Percentiles rank a stretch among this genome's conserved stretches.
Evolutionary conservation across 2,888 invertebrate genomes (phyloP).

Genomic region (Unio delphinus): DNA sequence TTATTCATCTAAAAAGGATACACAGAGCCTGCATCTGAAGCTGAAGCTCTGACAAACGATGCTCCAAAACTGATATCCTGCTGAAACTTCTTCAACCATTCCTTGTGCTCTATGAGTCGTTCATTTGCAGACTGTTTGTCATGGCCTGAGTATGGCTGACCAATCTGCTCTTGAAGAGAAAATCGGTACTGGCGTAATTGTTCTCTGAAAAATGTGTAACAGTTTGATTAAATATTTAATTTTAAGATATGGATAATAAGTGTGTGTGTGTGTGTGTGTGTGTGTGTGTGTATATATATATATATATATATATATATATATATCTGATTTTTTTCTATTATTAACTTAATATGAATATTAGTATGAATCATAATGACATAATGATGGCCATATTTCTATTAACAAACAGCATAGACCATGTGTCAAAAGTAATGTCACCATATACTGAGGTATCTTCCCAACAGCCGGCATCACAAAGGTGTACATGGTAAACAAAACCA

Average conservation of each 20-base stretch:
- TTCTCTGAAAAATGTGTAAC: conserved; percentile 41
- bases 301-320: background rate
- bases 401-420: too few relatives aligned
- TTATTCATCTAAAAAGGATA: conserved; percentile 51
- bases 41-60: conserved; percentile 32
- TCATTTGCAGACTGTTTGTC: conserved; percentile 47
- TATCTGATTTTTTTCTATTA: background rate
- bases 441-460: too few relatives aligned
- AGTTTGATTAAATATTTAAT: too few relatives aligned
- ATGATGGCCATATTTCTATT: too few relatives aligned
- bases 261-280: too few relatives aligned
- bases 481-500: too few relatives aligned
- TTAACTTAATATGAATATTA: too few relatives aligned
- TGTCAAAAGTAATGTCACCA: too few relatives aligned
- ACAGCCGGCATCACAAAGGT: too few relatives aligned
- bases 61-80: conserved; percentile 47
- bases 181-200: conserved; percentile 50
- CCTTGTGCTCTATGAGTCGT: conserved; percentile 57
- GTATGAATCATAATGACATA: too few relatives aligned
- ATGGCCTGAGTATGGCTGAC: conserved; percentile 1
- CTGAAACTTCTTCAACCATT: conserved; percentile 58
- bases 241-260: too few relatives aligned
- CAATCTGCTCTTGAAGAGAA: background rate
- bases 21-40: conserved; percentile 56
- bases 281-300: background rate